phyloP scores from a whole-genome alignment of 2,797 vertebrate genomes.

The Aselliscus stoliczkanus region DNA sequence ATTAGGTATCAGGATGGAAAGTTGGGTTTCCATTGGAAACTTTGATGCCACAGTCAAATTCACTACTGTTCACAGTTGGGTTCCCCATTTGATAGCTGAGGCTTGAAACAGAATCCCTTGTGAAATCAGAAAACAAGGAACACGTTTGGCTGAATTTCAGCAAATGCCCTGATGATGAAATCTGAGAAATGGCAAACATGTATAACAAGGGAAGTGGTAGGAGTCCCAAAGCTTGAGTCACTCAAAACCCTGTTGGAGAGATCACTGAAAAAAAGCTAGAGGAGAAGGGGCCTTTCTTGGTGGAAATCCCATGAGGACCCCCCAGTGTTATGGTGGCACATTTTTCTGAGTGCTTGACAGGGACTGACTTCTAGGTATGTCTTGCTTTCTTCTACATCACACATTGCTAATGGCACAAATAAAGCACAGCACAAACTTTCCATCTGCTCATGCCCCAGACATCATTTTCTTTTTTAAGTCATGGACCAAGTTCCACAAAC shows the following conservation, averaged over 20 bases:
- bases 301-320: not conserved
- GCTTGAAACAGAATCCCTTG: slow-evolving; percentile 33
- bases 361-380: not conserved
- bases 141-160: slow-evolving; percentile 35
- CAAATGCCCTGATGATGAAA: slow-evolving; percentile 62
- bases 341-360: not conserved
- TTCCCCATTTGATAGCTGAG: slow-evolving; percentile 6
- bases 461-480: not conserved
- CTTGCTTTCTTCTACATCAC: not conserved
- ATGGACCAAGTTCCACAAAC: not conserved
- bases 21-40: not conserved
- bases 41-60: slow-evolving; percentile 22
- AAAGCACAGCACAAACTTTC: not conserved
- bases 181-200: slow-evolving; percentile 43
- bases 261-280: not conserved
- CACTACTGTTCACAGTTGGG: not conserved
- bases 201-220: slow-evolving; percentile 36
- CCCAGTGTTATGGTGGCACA: not conserved
- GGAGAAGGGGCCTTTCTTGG: not conserved
- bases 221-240: slow-evolving; percentile 40
- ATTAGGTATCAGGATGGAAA: not conserved
- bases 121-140: slow-evolving; percentile 48
- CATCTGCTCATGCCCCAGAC: not conserved
- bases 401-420: not conserved
- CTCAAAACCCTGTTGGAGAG: slow-evolving; percentile 9